Evolutionary conservation across 2,888 invertebrate species (phyloP).

Genomic region (Crocallis elinguaria): DNA sequence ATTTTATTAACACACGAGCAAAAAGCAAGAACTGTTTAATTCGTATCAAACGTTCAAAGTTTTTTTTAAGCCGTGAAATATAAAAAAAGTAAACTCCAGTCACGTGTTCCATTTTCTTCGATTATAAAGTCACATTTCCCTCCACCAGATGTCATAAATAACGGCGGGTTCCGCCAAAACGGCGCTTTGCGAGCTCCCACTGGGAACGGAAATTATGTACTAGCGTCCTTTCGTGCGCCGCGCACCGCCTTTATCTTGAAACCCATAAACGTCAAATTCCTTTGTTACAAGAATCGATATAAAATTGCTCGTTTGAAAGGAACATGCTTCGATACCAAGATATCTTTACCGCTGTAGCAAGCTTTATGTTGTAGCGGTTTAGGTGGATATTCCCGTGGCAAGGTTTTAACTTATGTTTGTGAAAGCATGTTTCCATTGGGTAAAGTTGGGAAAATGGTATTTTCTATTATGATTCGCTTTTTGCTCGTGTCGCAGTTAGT

Average conservation of each 20-base stretch:
- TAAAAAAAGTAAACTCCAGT: background rate
- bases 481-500: conserved; percentile 32
- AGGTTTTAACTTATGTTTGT: background rate
- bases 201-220: conserved; percentile 17
- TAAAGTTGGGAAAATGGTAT: conserved; percentile 37
- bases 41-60: no score
- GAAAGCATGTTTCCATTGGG: conserved; percentile 22
- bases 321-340: conserved; percentile 6
- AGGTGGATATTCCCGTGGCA: conserved; percentile 4
- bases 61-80: no score
- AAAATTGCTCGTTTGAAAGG: conserved; percentile 19
- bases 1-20: no score
- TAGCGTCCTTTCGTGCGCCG: background rate
- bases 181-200: conserved; percentile 11
- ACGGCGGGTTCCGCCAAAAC: conserved; percentile 21
- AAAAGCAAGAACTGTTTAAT: no score
- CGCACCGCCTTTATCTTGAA: conserved; percentile 4
- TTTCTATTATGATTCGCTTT: conserved; percentile 37
- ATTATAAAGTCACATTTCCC: conserved; percentile 15
- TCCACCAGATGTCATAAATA: conserved; percentile 22
- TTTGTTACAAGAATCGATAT: conserved; percentile 10
- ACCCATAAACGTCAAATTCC: conserved; percentile 13
- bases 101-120: background rate
- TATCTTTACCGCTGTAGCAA: background rate
- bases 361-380: background rate